Conservation (phyloP, 2,797 vertebrate genomes). For the Eulemur mongoz region DNA sequence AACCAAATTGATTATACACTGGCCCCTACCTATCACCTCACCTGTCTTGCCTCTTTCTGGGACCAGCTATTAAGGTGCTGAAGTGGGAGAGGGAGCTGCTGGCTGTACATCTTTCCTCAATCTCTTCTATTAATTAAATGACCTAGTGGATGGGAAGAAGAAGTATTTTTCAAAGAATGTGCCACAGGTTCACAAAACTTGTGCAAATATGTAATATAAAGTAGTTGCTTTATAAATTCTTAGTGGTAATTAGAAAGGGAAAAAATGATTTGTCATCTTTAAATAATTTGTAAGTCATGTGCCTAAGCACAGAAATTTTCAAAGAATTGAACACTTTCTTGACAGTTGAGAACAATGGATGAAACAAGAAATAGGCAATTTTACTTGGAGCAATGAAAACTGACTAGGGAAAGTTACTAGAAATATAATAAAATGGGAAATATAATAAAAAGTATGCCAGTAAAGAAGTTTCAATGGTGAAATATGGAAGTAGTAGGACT, state of each 20-base stretch:
- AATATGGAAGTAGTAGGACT: background rate
- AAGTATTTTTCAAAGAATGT: background rate
- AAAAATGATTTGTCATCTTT: background rate
- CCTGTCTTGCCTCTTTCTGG: background rate
- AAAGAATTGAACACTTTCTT: background rate
- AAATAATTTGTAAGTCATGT: background rate
- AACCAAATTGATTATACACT: background rate
- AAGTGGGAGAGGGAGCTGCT: background rate
- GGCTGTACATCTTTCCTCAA: background rate
- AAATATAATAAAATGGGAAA: conserved; percentile 36
- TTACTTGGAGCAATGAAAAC: background rate
- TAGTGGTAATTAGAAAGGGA: background rate
- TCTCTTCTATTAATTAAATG: background rate
- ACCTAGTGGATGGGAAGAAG: background rate
- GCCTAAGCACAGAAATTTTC: conserved; percentile 14
- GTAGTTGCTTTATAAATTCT: conserved; percentile 1
- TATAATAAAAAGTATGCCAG: background rate
- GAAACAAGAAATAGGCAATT: conserved; percentile 1
- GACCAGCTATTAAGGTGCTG: background rate
- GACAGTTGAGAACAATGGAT: conserved; percentile 6
- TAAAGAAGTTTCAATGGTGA: background rate
- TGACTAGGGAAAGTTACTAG: background rate
- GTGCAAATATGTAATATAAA: background rate
- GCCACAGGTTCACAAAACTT: conserved; percentile 4
- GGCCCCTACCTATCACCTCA: background rate